Evolutionary conservation across 2,113 vertebrate genomes (phyloP).

Genomic region (Tachysurus vachellii): DNA sequence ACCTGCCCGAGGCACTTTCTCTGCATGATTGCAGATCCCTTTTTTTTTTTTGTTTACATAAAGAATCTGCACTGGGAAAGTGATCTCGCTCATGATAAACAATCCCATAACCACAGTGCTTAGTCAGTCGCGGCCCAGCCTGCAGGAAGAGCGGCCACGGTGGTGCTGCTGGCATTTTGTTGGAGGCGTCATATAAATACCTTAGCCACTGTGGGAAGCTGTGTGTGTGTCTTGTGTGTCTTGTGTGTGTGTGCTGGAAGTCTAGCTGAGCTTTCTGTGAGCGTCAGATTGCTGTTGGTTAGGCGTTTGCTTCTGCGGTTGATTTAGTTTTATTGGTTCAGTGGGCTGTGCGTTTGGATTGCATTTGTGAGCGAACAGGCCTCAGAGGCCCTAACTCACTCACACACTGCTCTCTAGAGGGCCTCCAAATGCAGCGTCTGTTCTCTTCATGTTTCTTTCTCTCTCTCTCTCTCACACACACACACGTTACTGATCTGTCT

Average conservation of each 20-base stretch:
- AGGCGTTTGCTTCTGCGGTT: constrained; percentile 25
- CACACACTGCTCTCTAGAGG: constrained; percentile 50
- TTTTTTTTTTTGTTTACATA: neutral
- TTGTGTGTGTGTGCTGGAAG: neutral
- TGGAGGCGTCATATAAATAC: constrained; percentile 28
- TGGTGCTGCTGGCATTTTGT: constrained; percentile 36
- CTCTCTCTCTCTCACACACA: neutral
- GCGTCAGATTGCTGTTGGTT: neutral
- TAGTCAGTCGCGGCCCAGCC: constrained; percentile 15
- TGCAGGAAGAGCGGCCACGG: constrained; percentile 4
- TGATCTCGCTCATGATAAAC: constrained; percentile 39
- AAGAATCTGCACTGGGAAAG: neutral
- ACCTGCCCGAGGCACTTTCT: neutral
- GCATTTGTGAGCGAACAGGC: constrained; percentile 42
- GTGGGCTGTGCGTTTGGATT: constrained; percentile 46
- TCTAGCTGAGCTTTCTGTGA: neutral
- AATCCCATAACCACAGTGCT: constrained; percentile 49
- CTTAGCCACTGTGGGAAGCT: neutral
- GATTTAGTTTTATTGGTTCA: constrained; percentile 48
- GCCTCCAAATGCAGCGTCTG: constrained; percentile 46
- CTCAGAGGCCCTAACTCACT: constrained; percentile 41
- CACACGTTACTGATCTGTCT: neutral
- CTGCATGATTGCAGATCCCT: neutral
- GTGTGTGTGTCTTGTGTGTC: neutral
- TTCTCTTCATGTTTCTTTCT: constrained; percentile 6